Base-by-base conservation (phyloP, 2,797 vertebrate species). In the Neosalanx taihuensis region DNA sequence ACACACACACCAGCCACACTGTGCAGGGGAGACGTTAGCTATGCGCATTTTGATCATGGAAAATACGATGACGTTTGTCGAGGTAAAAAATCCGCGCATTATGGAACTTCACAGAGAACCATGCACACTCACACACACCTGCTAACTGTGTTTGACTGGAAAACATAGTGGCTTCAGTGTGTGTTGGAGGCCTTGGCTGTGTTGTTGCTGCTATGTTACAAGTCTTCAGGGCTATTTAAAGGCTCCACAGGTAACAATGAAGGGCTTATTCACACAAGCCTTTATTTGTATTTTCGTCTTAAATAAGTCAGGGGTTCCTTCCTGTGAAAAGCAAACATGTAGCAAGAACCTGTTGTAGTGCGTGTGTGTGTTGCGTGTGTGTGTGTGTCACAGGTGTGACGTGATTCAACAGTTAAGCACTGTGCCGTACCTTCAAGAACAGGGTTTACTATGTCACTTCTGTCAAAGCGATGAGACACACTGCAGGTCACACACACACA, bases 131-230 rank as follows among this genome's bases (percentile, higher is more conserved):
- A 33, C 66, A 68, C 66, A 15, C 66, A 57, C 71, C 49, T 10
- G 63, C 69, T 74, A 49, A 17, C 37, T 41, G 6, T 77, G 69
- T 74, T 76, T 15, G 79, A 67, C 72, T 67, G 60, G 60, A 75
- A 30, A 90, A 89, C 90, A 86, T 80, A 86, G 81, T 86, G 84
- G 72, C 23, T 83, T 78, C 68, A 85, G 83, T 87, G 88, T 86
- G 82, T 81, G 73, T 88, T 88, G 87, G 85, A 86, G 71, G 71
- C 75, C 67, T 61, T 17, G 4, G 67, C 68, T 53, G 67, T 77
- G 75, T 71, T 82, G 78, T 84, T 64, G 51, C 15, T 51, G 33
- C 71, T 61, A 67, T 63, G 64, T 30, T 84, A 67, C 76, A 79
- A 80, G 71, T 77, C 57, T 74, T 81, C 79, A 74, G 63, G 74